Conservation (phyloP, 1,140 invertebrate genomes). For the Episyrphus balteatus region DNA sequence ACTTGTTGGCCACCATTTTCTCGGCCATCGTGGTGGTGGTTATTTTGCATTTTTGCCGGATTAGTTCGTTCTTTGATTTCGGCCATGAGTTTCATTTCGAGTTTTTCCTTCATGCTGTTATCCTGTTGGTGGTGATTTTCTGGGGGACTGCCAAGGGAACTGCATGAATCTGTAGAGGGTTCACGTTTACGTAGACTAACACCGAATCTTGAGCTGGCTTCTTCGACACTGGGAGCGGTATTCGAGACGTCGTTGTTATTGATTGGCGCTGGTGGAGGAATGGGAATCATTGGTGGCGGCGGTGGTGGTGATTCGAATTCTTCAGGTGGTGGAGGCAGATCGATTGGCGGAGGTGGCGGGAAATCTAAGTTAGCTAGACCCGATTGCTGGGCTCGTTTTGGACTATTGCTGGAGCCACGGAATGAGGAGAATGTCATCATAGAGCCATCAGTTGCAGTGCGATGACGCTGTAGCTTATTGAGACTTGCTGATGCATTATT, state of each 20-base stretch:
- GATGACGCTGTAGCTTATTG: slow-evolving; percentile 40
- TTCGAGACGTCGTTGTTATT: slow-evolving; percentile 49
- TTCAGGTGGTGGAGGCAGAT: slow-evolving; percentile 62
- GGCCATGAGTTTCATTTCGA: slow-evolving; percentile 64
- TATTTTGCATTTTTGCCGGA: slow-evolving; percentile 26
- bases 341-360: slow-evolving; percentile 62
- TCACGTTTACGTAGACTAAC: slow-evolving; percentile 58
- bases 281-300: slow-evolving; percentile 23
- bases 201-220: slow-evolving; percentile 59
- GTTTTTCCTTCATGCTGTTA: slow-evolving; percentile 60
- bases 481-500: slow-evolving; percentile 40
- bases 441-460: slow-evolving; percentile 36
- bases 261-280: slow-evolving; percentile 16
- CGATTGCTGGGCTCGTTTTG: slow-evolving; percentile 43
- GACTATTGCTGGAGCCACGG: slow-evolving; percentile 39
- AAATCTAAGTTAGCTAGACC: slow-evolving; percentile 70
- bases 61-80: slow-evolving; percentile 71
- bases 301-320: slow-evolving; percentile 43
- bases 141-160: slow-evolving; percentile 32
- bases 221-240: slow-evolving; percentile 53
- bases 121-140: slow-evolving; percentile 22
- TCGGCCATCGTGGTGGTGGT: slow-evolving; percentile 14
- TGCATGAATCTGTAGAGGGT: slow-evolving; percentile 48
- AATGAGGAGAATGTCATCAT: slow-evolving; percentile 41
- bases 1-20: slow-evolving; percentile 32